Conservation (phyloP, 2,888 invertebrate genomes). For the Eristalinus sepulchralis region DNA sequence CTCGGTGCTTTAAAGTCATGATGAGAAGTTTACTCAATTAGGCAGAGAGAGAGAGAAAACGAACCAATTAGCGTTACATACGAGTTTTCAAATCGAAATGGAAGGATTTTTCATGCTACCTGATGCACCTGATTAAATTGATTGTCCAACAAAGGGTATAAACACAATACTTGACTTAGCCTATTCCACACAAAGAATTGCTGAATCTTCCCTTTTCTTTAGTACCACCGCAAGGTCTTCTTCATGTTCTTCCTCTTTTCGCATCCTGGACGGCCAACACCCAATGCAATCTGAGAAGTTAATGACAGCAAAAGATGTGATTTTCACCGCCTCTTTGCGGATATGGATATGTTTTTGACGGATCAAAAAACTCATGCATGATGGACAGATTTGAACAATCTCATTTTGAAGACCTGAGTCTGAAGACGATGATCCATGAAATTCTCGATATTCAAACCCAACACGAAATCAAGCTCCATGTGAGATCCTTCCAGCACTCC, state of each 20-base stretch:
- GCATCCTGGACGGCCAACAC: slow-evolving; percentile 99
- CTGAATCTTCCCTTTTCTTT: slow-evolving; percentile 89
- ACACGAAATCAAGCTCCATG: slow-evolving; percentile 99
- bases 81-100: no score
- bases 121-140: slow-evolving; percentile 38
- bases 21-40: no score
- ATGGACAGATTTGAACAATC: slow-evolving; percentile 99
- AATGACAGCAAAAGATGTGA: slow-evolving; percentile 98
- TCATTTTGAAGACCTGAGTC: slow-evolving; percentile 99
- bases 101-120: no score
- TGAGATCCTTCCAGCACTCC: slow-evolving; percentile 98
- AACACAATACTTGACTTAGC: slow-evolving; percentile 16
- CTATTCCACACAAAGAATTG: slow-evolving; percentile 45
- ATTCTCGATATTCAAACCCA: slow-evolving; percentile 99
- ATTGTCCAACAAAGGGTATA: slow-evolving; percentile 43
- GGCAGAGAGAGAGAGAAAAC: no score
- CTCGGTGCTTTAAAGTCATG: no score
- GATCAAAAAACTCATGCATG: slow-evolving; percentile 99
- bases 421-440: slow-evolving; percentile 99
- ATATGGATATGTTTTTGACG: slow-evolving; percentile 99
- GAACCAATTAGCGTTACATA: no score
- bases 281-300: slow-evolving; percentile 99
- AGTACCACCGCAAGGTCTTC: slow-evolving; percentile 92
- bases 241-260: slow-evolving; percentile 99
- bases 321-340: slow-evolving; percentile 99